Evolutionary conservation across 2,888 invertebrate genomes (phyloP).

Genomic region (Heliconius aoede): DNA sequence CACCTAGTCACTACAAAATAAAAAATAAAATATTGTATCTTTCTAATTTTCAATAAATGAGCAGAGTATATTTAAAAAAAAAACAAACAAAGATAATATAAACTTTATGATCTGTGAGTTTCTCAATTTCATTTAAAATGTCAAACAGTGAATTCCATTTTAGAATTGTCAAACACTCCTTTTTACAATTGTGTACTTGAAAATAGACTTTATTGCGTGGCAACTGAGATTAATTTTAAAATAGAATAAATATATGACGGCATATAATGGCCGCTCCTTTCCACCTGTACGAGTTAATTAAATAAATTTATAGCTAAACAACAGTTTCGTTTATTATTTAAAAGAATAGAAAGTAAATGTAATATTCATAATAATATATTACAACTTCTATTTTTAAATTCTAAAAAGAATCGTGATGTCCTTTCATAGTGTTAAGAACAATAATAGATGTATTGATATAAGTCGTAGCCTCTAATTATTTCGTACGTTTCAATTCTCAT

Average conservation of each 20-base stretch:
- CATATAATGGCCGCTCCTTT: constrained; percentile 50
- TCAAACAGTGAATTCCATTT: constrained; percentile 64
- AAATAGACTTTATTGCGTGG: background rate
- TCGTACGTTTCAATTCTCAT: no score
- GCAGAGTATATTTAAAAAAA: no score
- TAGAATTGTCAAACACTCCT: constrained; percentile 56
- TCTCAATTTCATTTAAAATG: constrained; percentile 53
- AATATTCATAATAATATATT: no score
- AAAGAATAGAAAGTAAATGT: constrained; percentile 34
- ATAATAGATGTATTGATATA: background rate
- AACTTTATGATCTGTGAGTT: constrained; percentile 21
- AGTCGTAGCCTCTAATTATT: no score
- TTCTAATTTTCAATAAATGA: no score
- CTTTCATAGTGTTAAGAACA: no score
- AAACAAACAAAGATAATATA: background rate
- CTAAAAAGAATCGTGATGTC: no score
- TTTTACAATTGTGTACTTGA: constrained; percentile 12
- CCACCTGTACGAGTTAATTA: constrained; percentile 49
- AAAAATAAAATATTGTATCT: no score
- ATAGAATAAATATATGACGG: constrained; percentile 22
- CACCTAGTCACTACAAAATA: no score
- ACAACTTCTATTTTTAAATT: no score
- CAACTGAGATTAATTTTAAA: constrained; percentile 9
- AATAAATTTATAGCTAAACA: constrained; percentile 41
- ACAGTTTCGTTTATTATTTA: constrained; percentile 24